These are phyloP conservation scores for Sthenelais limicola DNA, from an alignment of 2,888 invertebrate genomes.

Conservation along the genomic window DNA sequence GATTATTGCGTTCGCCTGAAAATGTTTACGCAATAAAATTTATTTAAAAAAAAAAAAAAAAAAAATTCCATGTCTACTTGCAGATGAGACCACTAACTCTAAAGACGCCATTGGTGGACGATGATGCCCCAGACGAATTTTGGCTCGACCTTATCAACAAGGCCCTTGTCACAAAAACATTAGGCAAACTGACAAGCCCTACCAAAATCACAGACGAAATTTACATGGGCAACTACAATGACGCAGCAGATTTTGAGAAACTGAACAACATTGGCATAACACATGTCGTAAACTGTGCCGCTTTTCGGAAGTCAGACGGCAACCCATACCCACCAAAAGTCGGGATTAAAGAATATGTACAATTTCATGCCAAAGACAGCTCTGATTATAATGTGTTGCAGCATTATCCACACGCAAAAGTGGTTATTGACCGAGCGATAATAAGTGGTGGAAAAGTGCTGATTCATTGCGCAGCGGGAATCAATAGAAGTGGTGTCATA, in stretches of 20 bases:
- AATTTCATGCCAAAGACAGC: constrained; percentile 28
- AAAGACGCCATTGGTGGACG: too few relatives aligned
- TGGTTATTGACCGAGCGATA: constrained; percentile 17
- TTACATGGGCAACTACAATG: constrained; percentile 23
- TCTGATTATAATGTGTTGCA: constrained; percentile 32
- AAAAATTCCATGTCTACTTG: too few relatives aligned
- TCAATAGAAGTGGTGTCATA: constrained; percentile 39
- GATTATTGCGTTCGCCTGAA: too few relatives aligned
- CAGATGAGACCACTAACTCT: too few relatives aligned
- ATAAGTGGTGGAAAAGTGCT: constrained; percentile 8
- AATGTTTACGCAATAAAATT: too few relatives aligned
- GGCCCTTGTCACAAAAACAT: too few relatives aligned
- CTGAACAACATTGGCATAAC: constrained; percentile 31
- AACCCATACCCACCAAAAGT: constrained; percentile 1
- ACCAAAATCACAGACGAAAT: constrained; percentile 18
- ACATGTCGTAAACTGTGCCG: constrained; percentile 41
- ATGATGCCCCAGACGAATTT: too few relatives aligned
- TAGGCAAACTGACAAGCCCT: too few relatives aligned
- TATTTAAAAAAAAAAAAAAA: too few relatives aligned
- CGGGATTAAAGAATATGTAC: constrained; percentile 2
- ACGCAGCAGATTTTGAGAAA: constrained; percentile 14
- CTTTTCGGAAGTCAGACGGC: not conserved
- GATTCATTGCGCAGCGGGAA: constrained; percentile 35
- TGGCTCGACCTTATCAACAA: too few relatives aligned
- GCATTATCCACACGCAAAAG: constrained; percentile 25